Percentiles rank a stretch among this genome's conserved stretches.
phyloP scores from a whole-genome alignment of 2,113 vertebrate genomes.

The Tichodroma muraria region DNA sequence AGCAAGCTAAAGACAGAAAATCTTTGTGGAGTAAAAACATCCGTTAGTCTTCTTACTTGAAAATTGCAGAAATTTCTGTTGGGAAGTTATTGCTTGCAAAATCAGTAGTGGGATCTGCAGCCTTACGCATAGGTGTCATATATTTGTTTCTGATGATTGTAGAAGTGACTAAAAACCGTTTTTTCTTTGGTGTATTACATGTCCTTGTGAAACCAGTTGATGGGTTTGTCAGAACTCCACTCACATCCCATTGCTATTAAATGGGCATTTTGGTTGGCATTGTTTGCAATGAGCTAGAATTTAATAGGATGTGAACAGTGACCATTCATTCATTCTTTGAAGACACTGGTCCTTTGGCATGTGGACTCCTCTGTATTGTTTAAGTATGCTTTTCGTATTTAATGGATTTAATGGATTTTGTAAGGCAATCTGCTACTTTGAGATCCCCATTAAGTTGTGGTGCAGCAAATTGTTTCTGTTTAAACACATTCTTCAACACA shows the following conservation, averaged over 20 bases:
- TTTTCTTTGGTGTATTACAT: background rate
- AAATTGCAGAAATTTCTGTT: background rate
- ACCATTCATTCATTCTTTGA: background rate
- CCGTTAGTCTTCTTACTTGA: background rate
- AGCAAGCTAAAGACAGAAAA: background rate
- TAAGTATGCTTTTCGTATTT: background rate
- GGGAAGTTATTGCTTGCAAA: background rate
- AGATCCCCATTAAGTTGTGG: background rate
- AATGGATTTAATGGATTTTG: background rate
- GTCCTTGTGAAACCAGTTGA: background rate
- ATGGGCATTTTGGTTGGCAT: background rate
- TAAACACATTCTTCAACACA: background rate
- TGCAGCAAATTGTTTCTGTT: background rate
- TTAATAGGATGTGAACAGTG: background rate
- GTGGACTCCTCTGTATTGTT: background rate
- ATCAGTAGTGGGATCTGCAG: background rate
- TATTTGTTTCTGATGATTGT: background rate
- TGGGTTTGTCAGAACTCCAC: background rate
- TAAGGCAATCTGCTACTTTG: background rate
- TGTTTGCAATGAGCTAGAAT: background rate
- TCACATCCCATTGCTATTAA: background rate
- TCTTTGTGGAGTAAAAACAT: background rate
- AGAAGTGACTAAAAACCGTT: background rate
- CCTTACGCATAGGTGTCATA: background rate
- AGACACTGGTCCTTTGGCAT: background rate